Percentiles rank a stretch among this genome's conserved stretches.
These are phyloP conservation scores for Capra hircus DNA, from an alignment of 2,113 vertebrate species.

Conservation along the genomic window DNA sequence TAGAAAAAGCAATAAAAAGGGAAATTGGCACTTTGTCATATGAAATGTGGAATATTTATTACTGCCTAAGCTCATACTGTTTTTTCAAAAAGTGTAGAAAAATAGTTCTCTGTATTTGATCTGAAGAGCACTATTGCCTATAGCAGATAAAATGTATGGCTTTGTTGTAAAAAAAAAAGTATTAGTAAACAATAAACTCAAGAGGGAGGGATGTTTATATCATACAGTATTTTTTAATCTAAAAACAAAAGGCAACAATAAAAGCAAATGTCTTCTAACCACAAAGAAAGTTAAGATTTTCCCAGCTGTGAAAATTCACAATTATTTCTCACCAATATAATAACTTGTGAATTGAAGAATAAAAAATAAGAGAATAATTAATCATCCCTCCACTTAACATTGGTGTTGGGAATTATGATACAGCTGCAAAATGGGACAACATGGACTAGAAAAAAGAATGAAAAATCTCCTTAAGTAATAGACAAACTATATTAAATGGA, in stretches of 20 bases:
- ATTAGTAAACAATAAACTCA: background rate
- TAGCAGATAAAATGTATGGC: background rate
- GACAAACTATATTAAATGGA: background rate
- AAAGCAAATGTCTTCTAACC: background rate
- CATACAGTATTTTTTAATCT: background rate
- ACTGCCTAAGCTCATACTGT: background rate
- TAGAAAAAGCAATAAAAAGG: background rate
- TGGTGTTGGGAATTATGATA: background rate
- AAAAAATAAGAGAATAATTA: background rate
- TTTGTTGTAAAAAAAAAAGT: background rate
- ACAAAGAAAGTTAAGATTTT: background rate
- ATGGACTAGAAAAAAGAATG: background rate
- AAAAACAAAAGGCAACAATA: background rate
- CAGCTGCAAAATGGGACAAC: background rate
- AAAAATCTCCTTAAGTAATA: background rate
- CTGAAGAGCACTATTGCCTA: background rate
- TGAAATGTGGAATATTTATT: background rate
- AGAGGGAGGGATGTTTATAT: background rate
- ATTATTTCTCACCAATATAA: background rate
- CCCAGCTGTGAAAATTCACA: background rate
- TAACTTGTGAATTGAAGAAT: background rate
- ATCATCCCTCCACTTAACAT: background rate
- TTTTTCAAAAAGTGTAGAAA: background rate
- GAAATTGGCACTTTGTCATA: background rate
- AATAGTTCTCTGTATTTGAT: background rate